Conservation (phyloP, 1,140 invertebrate species). For the Drosophila chauvacae region DNA sequence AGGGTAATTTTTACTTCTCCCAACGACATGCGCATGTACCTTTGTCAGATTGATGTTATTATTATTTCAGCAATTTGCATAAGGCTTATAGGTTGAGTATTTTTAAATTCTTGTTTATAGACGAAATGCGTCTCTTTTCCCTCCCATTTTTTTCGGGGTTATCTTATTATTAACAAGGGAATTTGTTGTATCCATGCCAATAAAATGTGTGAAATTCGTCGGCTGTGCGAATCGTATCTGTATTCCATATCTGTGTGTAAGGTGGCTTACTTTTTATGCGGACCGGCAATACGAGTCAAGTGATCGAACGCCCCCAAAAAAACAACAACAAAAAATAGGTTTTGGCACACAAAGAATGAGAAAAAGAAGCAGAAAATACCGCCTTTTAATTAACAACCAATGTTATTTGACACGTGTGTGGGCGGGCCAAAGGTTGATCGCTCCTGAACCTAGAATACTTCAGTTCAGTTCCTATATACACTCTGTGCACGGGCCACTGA, state of each 20-base stretch:
- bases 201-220: constrained; percentile 58
- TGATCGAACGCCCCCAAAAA: constrained; percentile 55
- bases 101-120: constrained; percentile 70
- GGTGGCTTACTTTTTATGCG: constrained; percentile 50
- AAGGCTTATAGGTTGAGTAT: constrained; percentile 43
- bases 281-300: constrained; percentile 66
- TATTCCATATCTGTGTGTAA: constrained; percentile 30
- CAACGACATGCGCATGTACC: constrained; percentile 13
- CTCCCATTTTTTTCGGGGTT: background rate
- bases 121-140: constrained; percentile 25
- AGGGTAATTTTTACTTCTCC: constrained; percentile 28
- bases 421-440: constrained; percentile 58
- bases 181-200: constrained; percentile 31
- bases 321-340: constrained; percentile 10
- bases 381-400: constrained; percentile 56
- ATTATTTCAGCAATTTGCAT: constrained; percentile 72
- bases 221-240: constrained; percentile 30
- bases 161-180: constrained; percentile 34
- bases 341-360: constrained; percentile 24
- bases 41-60: constrained; percentile 54
- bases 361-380: constrained; percentile 1
- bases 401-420: constrained; percentile 65
- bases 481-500: constrained; percentile 22
- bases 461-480: constrained; percentile 37
- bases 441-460: constrained; percentile 14